Evolutionary conservation across 2,113 vertebrate species (phyloP).

Genomic region (Solenodon paradoxus): DNA sequence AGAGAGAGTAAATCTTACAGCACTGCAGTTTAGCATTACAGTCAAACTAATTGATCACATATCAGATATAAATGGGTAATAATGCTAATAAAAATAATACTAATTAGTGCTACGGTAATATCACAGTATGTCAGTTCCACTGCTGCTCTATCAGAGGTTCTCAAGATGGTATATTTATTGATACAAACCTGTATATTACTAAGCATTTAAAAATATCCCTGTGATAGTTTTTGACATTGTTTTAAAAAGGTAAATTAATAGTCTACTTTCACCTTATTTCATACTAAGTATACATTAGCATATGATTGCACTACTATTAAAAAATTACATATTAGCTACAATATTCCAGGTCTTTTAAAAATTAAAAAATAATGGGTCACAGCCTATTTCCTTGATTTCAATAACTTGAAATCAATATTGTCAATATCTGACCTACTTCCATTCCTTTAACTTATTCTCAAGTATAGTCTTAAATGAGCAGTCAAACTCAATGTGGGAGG

Average conservation of each 20-base stretch:
- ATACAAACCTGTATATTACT: not conserved
- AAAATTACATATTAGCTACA: not conserved
- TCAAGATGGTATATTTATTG: not conserved
- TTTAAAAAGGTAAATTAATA: slow-evolving; percentile 4
- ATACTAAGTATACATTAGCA: not conserved
- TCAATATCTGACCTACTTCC: not conserved
- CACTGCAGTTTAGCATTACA: slow-evolving; percentile 15
- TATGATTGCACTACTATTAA: not conserved
- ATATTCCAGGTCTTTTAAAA: not conserved
- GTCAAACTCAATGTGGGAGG: not conserved
- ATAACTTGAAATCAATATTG: not conserved
- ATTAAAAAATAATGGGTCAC: not conserved
- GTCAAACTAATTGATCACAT: not conserved
- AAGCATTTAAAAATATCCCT: not conserved
- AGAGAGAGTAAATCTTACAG: slow-evolving; percentile 57
- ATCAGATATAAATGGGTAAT: not conserved
- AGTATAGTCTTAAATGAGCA: not conserved
- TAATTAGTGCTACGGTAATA: not conserved
- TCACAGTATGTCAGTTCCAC: not conserved
- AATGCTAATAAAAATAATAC: not conserved
- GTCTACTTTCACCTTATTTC: not conserved
- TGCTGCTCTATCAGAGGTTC: not conserved
- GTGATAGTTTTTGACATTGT: not conserved
- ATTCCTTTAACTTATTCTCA: not conserved
- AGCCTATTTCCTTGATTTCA: not conserved